phyloP scores from a whole-genome alignment of 2,797 vertebrate species.

The Sebastes melanostomus region DNA sequence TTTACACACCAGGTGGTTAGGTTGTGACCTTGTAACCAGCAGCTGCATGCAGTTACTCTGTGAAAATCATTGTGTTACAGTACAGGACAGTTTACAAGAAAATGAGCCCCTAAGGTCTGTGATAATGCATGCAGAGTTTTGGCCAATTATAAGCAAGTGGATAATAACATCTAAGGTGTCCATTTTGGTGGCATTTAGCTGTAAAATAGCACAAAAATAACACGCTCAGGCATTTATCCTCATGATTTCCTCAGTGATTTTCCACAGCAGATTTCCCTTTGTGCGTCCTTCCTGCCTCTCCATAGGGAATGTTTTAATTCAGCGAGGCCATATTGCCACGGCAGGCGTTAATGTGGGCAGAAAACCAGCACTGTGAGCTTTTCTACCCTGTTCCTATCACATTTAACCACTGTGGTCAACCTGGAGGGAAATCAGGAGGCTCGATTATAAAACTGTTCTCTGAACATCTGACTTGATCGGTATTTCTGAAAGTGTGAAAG shows the following conservation, averaged over 20 bases:
- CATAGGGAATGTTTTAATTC: slow-evolving; percentile 65
- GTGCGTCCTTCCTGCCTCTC: slow-evolving; percentile 65
- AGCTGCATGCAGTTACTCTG: background rate
- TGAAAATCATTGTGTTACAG: background rate
- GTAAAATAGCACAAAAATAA: background rate
- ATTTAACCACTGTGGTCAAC: slow-evolving; percentile 8
- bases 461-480: background rate
- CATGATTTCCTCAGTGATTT: slow-evolving; percentile 46
- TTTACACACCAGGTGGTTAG: slow-evolving; percentile 21
- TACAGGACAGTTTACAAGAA: background rate
- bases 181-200: background rate
- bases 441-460: background rate
- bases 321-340: slow-evolving; percentile 65
- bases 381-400: slow-evolving; percentile 13
- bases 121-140: background rate
- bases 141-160: background rate
- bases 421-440: background rate
- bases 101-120: background rate
- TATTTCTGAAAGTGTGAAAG: background rate
- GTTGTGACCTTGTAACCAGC: background rate
- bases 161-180: background rate
- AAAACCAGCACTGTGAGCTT: slow-evolving; percentile 22
- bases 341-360: slow-evolving; percentile 45
- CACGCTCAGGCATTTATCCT: background rate
- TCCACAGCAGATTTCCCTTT: slow-evolving; percentile 64